Conservation (phyloP, 92 coral and sea anemone genomes). For the Blastomussa wellsi region DNA sequence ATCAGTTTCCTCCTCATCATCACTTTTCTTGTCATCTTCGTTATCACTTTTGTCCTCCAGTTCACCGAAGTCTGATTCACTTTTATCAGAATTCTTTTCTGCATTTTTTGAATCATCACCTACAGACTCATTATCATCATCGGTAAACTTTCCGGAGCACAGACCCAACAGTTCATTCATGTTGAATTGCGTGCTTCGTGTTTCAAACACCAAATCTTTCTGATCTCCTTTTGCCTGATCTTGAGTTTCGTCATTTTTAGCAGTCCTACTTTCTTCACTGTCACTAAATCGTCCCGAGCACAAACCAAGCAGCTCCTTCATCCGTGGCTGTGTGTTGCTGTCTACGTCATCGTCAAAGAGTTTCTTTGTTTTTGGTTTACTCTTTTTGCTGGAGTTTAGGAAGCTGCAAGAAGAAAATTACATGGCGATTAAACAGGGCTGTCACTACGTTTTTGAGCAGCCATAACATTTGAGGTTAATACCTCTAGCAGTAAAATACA, state of each 20-base stretch:
- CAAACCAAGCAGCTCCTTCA: conserved; percentile 90
- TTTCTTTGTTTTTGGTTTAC: conserved; percentile 53
- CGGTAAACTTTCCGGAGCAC: conserved; percentile 71
- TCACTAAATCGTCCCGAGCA: conserved; percentile 90
- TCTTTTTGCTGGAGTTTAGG: conserved; percentile 70
- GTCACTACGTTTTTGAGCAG: too few relatives aligned
- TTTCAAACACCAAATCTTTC: conserved; percentile 1
- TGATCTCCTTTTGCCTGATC: not conserved
- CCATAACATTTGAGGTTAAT: too few relatives aligned
- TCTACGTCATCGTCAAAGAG: conserved; percentile 34
- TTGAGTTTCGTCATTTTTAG: conserved; percentile 3
- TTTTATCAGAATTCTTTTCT: not conserved
- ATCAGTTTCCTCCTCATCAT: conserved; percentile 52
- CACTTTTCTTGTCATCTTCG: conserved; percentile 6
- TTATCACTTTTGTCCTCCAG: conserved; percentile 11
- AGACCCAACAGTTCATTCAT: conserved; percentile 79
- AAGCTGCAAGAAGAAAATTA: conserved; percentile 45
- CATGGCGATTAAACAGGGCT: not conserved
- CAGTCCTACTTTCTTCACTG: conserved; percentile 26
- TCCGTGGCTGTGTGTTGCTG: conserved; percentile 41
- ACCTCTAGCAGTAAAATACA: too few relatives aligned
- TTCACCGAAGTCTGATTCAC: conserved; percentile 17
- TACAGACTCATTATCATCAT: conserved; percentile 10
- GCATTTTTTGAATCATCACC: not conserved
- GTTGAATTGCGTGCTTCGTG: conserved; percentile 28